Evolutionary conservation across 2,113 vertebrate genomes (phyloP).

Genomic region (Boleophthalmus pectinirostris): DNA sequence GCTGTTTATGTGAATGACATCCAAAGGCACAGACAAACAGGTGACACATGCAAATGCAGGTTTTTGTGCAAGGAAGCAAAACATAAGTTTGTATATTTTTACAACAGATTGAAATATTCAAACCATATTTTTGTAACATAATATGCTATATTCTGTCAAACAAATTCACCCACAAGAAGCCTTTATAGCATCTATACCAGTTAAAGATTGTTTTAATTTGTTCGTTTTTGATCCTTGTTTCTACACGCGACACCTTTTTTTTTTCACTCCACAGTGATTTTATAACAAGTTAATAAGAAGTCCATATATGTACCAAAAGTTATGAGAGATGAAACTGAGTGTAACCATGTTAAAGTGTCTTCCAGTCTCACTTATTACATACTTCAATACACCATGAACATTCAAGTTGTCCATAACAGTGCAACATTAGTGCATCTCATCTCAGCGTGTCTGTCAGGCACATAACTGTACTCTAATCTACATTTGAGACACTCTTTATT

Average conservation of each 20-base stretch:
- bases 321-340: slow-evolving; percentile 13
- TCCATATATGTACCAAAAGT: slow-evolving; percentile 32
- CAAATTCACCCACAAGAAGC: slow-evolving; percentile 22
- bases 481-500: slow-evolving; percentile 53
- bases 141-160: slow-evolving; percentile 51
- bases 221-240: background rate
- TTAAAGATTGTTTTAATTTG: slow-evolving; percentile 37
- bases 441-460: slow-evolving; percentile 19
- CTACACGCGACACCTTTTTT: background rate
- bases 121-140: slow-evolving; percentile 37
- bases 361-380: slow-evolving; percentile 10
- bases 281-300: slow-evolving; percentile 16
- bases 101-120: slow-evolving; percentile 58
- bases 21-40: slow-evolving; percentile 82
- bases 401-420: slow-evolving; percentile 59
- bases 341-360: slow-evolving; percentile 37
- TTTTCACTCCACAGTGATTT: no score
- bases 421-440: slow-evolving; percentile 50
- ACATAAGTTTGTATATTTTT: slow-evolving; percentile 63
- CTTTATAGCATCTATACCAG: slow-evolving; percentile 44
- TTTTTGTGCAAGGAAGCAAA: slow-evolving; percentile 82
- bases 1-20: slow-evolving; percentile 54
- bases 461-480: slow-evolving; percentile 18
- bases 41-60: slow-evolving; percentile 78
- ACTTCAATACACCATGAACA: slow-evolving; percentile 44